Evolutionary conservation across 2,888 invertebrate species (phyloP), one percentile per base, ranked within the genome.

Genomic region (Epinotia bilunana): DNA sequence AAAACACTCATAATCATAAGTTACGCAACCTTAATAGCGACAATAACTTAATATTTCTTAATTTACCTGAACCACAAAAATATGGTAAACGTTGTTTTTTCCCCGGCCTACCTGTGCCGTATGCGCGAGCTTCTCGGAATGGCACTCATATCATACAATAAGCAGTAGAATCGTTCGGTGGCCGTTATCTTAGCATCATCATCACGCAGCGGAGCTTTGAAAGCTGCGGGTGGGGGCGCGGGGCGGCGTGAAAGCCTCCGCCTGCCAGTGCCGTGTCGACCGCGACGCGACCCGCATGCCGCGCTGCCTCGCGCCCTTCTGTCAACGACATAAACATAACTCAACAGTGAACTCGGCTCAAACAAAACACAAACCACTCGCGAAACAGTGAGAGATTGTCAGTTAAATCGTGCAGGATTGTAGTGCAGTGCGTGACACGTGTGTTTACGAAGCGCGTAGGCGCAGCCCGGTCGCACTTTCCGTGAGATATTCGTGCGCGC

Each of bases 401-500:
- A 18, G 43, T 62, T 18, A n/a, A 33, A 28, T 53, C 74, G 79
- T 77, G 46, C 60, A 71, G 43, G 60, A 79, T 80, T 85, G 83
- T 80, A 75, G 80, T 81, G 84, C 88, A 88, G 91, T 91, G 91
- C 84, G 87, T 92, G 92, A 92, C 93, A 92, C 92, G 92, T 93
- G 90, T 90, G 91, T 92, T 93, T 91, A 92, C 92, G 88, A 89
- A 90, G 91, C 91, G 91, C 90, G 92, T 91, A 92, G 92, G 92
- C 92, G 92, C 92, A 91, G 87, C 88, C 89, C 89, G 89, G 89
- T 91, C 91, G 91, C 91, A 90, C 91, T 91, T 87, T 90, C 88
- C 89, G 93, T 93, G 93, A 93, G 92, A 93, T 93, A 93, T 93
- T 92, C 90, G 91, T 90, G 92, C 88, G 90, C 91, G 91, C 89